Conservation (phyloP, 2,797 vertebrate genomes). For the Alcedo quadribrachys region DNA sequence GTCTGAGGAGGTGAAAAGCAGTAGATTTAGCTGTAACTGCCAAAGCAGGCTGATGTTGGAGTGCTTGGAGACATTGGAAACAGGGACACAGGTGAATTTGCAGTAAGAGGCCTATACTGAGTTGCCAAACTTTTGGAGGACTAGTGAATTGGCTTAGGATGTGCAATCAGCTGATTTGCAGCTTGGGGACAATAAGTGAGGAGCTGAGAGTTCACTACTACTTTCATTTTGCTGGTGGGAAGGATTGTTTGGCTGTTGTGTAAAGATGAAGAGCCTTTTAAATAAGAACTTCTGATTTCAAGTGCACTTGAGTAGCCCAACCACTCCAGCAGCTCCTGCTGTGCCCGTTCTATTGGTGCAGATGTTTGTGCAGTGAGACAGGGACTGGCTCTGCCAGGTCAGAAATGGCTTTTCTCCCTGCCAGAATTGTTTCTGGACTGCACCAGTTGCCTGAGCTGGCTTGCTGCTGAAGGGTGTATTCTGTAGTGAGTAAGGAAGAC, state of each 20-base stretch:
- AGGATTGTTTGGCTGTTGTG: not conserved
- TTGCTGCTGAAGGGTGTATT: not conserved
- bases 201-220: not conserved
- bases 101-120: not conserved
- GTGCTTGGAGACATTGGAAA: not conserved
- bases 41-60: not conserved
- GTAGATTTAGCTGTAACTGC: not conserved
- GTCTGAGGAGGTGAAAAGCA: not conserved
- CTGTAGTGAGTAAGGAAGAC: not conserved
- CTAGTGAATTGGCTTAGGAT: not conserved
- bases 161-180: not conserved
- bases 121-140: not conserved
- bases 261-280: constrained; percentile 35
- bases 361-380: constrained; percentile 27
- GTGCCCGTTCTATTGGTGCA: constrained; percentile 7
- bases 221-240: not conserved
- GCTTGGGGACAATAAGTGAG: not conserved
- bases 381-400: not conserved
- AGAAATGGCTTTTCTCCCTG: not conserved
- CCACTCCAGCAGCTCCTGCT: constrained; percentile 32
- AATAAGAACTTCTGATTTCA: constrained; percentile 36
- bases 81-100: not conserved
- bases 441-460: not conserved
- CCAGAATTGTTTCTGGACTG: not conserved
- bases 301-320: constrained; percentile 33